Evolutionary conservation across 1,140 invertebrate species (phyloP).

Genomic region (Drosophila biarmipes): DNA sequence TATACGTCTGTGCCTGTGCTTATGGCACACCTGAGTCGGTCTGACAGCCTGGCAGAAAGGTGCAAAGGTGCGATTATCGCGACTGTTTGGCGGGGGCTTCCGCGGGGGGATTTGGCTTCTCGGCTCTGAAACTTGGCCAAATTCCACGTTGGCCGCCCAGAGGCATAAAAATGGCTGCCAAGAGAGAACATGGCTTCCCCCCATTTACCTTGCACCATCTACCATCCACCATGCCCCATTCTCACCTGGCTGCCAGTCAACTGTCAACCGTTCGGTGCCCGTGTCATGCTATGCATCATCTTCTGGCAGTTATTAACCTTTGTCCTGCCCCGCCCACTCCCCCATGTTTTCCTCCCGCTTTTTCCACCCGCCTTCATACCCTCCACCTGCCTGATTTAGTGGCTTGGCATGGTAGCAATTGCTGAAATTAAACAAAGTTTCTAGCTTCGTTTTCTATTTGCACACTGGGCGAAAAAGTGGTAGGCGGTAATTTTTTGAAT

Average conservation of each 20-base stretch:
- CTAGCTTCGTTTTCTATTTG: slow-evolving; percentile 7
- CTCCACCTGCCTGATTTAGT: slow-evolving; percentile 51
- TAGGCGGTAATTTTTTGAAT: neutral
- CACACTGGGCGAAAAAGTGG: neutral
- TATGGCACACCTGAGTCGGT: slow-evolving; percentile 67
- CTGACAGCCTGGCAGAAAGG: slow-evolving; percentile 64
- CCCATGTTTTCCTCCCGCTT: slow-evolving; percentile 26
- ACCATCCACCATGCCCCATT: neutral
- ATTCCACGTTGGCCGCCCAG: slow-evolving; percentile 68
- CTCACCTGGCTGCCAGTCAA: slow-evolving; percentile 68
- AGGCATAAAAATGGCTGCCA: slow-evolving; percentile 78
- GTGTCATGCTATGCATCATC: slow-evolving; percentile 81
- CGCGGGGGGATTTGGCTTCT: neutral
- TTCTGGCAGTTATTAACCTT: slow-evolving; percentile 83
- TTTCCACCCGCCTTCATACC: neutral
- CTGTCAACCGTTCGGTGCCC: slow-evolving; percentile 71
- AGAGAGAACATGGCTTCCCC: slow-evolving; percentile 34
- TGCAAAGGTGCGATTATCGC: slow-evolving; percentile 81
- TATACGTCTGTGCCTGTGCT: slow-evolving; percentile 14
- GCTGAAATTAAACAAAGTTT: slow-evolving; percentile 60
- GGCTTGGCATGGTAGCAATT: slow-evolving; percentile 44
- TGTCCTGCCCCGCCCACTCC: slow-evolving; percentile 28
- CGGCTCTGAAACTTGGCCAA: slow-evolving; percentile 65
- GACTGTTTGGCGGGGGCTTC: slow-evolving; percentile 23
- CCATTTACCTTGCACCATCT: neutral